Evolutionary conservation across 2,888 invertebrate species (phyloP).

Genomic region (Catocala sponsa): DNA sequence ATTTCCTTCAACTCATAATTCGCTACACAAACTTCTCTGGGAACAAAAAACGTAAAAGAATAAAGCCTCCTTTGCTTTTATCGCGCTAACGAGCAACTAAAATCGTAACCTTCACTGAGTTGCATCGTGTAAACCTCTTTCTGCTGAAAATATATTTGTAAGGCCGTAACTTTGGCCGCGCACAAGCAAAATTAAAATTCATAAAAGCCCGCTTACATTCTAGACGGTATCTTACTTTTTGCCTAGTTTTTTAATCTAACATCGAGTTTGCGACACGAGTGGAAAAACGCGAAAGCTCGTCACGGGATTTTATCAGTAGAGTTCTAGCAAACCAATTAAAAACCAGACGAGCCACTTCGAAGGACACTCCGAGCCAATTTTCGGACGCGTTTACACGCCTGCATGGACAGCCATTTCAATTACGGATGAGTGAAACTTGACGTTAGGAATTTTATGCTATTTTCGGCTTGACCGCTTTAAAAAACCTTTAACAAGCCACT

Average conservation of each 20-base stretch:
- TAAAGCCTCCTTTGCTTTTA: neutral
- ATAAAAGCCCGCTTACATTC: conserved; percentile 36
- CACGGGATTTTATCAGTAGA: conserved; percentile 37
- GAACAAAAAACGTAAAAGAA: conserved; percentile 4
- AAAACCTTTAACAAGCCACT: conserved; percentile 60
- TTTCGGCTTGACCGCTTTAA: conserved; percentile 66
- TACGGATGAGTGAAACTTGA: conserved; percentile 65
- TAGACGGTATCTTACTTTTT: conserved; percentile 22
- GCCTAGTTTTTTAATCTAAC: conserved; percentile 41
- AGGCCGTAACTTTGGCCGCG: conserved; percentile 12
- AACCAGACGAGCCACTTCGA: conserved; percentile 37
- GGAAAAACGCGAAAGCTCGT: conserved; percentile 27
- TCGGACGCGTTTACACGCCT: conserved; percentile 56
- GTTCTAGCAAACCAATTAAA: conserved; percentile 64
- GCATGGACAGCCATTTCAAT: conserved; percentile 62
- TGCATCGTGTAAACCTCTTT: conserved; percentile 14
- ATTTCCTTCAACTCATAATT: neutral
- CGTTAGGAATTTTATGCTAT: conserved; percentile 68
- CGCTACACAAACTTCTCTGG: neutral
- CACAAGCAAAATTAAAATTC: conserved; percentile 47
- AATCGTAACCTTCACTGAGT: conserved; percentile 10
- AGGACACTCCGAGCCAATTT: conserved; percentile 61
- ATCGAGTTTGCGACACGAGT: conserved; percentile 17
- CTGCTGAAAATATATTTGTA: conserved; percentile 18
- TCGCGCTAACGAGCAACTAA: conserved; percentile 2